phyloP scores from a whole-genome alignment of 2,113 vertebrate genomes.

The Campylomormyrus tamandua region DNA sequence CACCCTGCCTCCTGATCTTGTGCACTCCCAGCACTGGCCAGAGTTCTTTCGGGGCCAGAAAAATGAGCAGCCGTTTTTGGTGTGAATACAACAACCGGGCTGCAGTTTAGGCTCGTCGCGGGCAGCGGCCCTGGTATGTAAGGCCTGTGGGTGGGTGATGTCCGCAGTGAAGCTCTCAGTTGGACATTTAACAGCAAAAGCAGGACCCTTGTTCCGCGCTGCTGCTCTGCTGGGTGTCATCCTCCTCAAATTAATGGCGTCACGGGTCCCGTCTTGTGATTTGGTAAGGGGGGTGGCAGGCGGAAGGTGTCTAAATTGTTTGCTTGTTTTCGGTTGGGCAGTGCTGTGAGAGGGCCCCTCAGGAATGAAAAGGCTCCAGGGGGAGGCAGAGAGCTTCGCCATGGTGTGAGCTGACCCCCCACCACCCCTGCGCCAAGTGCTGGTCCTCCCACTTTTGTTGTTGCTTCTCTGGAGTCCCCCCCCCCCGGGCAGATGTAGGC shows the following conservation, averaged over 20 bases:
- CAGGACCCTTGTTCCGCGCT: background rate
- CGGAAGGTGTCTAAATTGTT: background rate
- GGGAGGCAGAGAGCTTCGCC: background rate
- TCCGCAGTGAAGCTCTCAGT: no score
- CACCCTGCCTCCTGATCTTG: no score
- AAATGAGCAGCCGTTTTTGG: no score
- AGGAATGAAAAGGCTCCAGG: background rate
- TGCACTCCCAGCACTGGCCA: no score
- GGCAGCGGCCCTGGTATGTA: no score
- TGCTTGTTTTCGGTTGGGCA: background rate
- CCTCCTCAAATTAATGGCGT: background rate
- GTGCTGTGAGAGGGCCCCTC: background rate
- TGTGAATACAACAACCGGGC: no score
- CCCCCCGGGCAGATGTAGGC: no score
- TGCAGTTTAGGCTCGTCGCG: no score
- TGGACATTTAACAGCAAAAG: background rate
- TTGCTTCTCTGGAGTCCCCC: background rate
- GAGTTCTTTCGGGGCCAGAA: no score
- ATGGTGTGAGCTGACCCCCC: background rate
- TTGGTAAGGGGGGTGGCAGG: background rate
- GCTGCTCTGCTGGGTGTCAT: background rate
- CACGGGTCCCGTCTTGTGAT: background rate
- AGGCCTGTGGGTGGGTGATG: no score
- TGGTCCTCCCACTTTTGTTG: background rate
- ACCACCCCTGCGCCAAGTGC: no score